These are phyloP conservation scores for Sebastes schlegelii DNA, from an alignment of 2,113 vertebrate species.

Conservation along the genomic window DNA sequence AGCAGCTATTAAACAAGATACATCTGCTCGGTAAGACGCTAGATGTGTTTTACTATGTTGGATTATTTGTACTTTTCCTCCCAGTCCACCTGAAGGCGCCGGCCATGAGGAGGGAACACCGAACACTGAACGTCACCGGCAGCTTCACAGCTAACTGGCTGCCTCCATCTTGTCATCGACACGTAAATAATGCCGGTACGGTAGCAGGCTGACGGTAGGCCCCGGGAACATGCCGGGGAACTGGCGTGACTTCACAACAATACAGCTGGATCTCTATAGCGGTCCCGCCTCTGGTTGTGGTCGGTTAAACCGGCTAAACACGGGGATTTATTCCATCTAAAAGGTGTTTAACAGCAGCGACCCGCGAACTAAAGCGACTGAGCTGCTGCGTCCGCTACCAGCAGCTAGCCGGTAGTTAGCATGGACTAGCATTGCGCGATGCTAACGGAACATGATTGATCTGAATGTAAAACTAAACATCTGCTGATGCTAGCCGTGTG, in stretches of 20 bases:
- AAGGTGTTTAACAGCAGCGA: background rate
- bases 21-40: background rate
- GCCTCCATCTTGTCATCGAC: slow-evolving; percentile 84
- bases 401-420: slow-evolving; percentile 66
- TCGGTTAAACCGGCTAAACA: background rate
- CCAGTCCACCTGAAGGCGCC: slow-evolving; percentile 12
- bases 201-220: slow-evolving; percentile 77
- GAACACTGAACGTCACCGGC: slow-evolving; percentile 69
- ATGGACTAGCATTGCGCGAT: slow-evolving; percentile 34
- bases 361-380: background rate
- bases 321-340: background rate
- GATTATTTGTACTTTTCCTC: background rate
- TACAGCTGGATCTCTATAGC: background rate
- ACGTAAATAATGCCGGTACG: slow-evolving; percentile 82
- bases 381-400: slow-evolving; percentile 8
- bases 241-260: slow-evolving; percentile 36
- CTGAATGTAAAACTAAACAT: slow-evolving; percentile 69
- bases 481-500: slow-evolving; percentile 61
- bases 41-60: background rate
- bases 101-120: slow-evolving; percentile 61
- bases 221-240: slow-evolving; percentile 71
- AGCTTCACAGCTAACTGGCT: slow-evolving; percentile 81
- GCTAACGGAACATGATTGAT: slow-evolving; percentile 75
- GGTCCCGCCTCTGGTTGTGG: no score
- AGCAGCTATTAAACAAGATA: background rate